Evolutionary conservation across 1,140 invertebrate species (phyloP).

Genomic region (Bombus turneri): DNA sequence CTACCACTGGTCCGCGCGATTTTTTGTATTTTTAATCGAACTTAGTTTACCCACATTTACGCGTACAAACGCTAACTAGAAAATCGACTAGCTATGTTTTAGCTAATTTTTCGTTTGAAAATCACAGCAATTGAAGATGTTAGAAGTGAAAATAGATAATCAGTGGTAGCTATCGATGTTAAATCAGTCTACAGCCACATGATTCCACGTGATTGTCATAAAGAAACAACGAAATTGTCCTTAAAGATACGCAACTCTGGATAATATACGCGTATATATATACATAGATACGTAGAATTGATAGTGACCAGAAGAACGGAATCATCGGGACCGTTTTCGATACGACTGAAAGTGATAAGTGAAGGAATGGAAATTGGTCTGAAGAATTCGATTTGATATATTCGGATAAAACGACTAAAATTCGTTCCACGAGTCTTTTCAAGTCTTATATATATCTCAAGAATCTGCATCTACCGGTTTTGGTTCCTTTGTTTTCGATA

Average conservation of each 20-base stretch:
- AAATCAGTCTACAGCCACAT: not conserved
- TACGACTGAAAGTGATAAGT: not conserved
- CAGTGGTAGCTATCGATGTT: not conserved
- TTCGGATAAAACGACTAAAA: not conserved
- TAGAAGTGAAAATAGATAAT: not conserved
- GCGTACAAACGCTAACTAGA: not conserved
- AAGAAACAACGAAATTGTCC: slow-evolving; percentile 2
- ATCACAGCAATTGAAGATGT: not conserved
- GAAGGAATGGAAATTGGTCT: slow-evolving; percentile 5
- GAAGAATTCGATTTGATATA: not conserved
- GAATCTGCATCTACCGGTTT: slow-evolving; percentile 28
- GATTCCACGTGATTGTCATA: slow-evolving; percentile 24
- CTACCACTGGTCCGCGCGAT: not conserved
- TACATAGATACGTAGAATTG: not conserved
- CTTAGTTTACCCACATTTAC: not conserved
- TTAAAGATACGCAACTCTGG: not conserved
- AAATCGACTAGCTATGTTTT: not conserved
- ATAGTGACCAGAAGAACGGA: not conserved
- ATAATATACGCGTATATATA: no score
- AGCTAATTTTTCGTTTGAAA: not conserved
- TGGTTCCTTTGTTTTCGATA: slow-evolving; percentile 12
- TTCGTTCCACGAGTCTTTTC: slow-evolving; percentile 2
- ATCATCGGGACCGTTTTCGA: not conserved
- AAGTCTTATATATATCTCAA: slow-evolving; percentile 11
- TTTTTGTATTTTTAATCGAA: not conserved